These are phyloP conservation scores for Poecilia velifera DNA, from an alignment of 2,797 vertebrate species.

Conservation along the genomic window DNA sequence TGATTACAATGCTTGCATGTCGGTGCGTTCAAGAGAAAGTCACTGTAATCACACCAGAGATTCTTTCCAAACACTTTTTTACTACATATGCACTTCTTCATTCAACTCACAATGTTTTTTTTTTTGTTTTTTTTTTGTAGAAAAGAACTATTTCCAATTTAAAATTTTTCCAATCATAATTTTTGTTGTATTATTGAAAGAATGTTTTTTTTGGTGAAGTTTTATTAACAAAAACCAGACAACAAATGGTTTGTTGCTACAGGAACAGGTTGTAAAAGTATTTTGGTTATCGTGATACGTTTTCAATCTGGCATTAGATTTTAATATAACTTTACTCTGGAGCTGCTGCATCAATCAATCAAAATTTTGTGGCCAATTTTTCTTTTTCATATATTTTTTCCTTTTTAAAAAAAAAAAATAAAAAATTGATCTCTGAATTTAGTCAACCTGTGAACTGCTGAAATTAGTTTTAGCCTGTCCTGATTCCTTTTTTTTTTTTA, in stretches of 20 bases:
- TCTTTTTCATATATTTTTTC: too few species aligned
- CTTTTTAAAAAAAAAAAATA: too few species aligned
- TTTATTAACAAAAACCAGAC: neutral
- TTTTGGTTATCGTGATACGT: neutral
- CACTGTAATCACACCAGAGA: neutral
- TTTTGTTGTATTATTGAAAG: neutral
- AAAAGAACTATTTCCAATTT: neutral
- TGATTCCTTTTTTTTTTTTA: neutral
- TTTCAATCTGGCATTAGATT: neutral
- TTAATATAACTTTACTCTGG: neutral
- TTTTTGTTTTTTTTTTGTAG: neutral
- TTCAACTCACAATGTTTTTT: neutral
- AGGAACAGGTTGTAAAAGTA: neutral
- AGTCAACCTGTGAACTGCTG: neutral
- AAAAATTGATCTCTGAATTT: neutral
- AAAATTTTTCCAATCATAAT: neutral
- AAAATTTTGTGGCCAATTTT: neutral
- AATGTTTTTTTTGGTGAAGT: neutral
- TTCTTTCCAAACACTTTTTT: neutral
- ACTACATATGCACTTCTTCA: neutral
- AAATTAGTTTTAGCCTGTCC: neutral
- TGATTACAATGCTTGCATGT: neutral
- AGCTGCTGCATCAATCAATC: neutral
- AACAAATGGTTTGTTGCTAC: neutral
- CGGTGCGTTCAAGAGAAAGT: neutral